Evolutionary conservation across 2,888 invertebrate species (phyloP).

Genomic region (Cantharis flavilabris): DNA sequence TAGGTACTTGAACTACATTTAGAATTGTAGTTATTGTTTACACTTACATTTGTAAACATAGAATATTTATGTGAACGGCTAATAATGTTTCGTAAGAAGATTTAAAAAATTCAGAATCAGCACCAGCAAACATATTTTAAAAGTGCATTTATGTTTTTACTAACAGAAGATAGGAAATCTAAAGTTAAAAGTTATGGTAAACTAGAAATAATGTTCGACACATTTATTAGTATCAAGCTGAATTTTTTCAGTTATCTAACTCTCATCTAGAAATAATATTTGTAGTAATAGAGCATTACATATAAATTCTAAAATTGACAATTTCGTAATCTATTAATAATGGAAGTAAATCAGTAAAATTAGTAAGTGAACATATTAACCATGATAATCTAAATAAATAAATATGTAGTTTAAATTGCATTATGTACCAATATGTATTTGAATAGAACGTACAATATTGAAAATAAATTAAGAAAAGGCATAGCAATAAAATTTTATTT

Average conservation of each 20-base stretch:
- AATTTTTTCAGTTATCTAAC: not conserved
- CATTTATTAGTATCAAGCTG: not conserved
- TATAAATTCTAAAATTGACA: not conserved
- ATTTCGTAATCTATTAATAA: slow-evolving; percentile 5
- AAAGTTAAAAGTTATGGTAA: not conserved
- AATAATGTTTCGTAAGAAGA: not conserved
- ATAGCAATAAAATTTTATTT: not conserved
- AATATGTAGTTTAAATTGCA: not conserved
- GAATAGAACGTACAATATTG: not conserved
- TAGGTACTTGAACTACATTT: not conserved
- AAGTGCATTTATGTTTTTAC: not conserved
- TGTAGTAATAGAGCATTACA: not conserved
- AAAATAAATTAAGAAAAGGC: not conserved
- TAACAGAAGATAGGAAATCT: not conserved
- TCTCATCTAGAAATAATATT: not conserved
- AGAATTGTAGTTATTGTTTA: not conserved
- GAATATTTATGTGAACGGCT: not conserved
- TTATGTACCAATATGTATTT: not conserved
- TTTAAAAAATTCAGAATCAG: not conserved
- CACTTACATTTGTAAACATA: not conserved
- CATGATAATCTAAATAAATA: not conserved
- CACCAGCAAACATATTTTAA: not conserved
- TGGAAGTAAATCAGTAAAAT: not conserved
- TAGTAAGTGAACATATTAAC: not conserved
- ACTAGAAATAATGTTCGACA: not conserved